Conservation (phyloP, 37 sponge, comb jelly and placozoan species). For the Beroe forskalii region DNA sequence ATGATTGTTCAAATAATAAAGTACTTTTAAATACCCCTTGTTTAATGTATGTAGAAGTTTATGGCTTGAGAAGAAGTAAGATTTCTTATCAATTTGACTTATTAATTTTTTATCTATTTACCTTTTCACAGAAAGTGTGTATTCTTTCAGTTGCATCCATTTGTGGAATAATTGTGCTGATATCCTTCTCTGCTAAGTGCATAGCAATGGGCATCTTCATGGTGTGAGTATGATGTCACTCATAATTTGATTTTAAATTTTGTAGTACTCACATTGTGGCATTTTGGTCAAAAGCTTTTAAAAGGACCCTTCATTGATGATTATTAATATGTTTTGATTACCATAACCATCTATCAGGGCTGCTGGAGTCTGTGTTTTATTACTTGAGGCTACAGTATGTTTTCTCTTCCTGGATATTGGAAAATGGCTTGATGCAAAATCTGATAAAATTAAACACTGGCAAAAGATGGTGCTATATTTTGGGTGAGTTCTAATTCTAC, state of each 20-base stretch:
- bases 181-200: slow-evolving; percentile 61
- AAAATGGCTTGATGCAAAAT: slow-evolving; percentile 45
- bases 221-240: slow-evolving; percentile 63
- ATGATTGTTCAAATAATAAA: too few relatives aligned
- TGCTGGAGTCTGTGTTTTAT: slow-evolving; percentile 10
- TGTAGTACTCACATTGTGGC: too few relatives aligned
- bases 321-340: too few relatives aligned
- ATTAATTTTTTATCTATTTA: too few relatives aligned
- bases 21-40: too few relatives aligned
- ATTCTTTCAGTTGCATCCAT: slow-evolving; percentile 61
- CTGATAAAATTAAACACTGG: slow-evolving; percentile 29
- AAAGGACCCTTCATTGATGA: too few relatives aligned
- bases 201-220: slow-evolving; percentile 52
- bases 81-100: too few relatives aligned
- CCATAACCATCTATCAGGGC: slow-evolving; percentile 4
- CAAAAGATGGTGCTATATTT: slow-evolving; percentile 41
- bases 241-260: not conserved
- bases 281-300: too few relatives aligned
- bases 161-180: slow-evolving; percentile 34
- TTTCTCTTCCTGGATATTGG: slow-evolving; percentile 52
- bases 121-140: too few relatives aligned
- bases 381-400: slow-evolving; percentile 47
- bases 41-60: too few relatives aligned
- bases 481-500: slow-evolving; percentile 1
- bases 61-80: too few relatives aligned